These are phyloP conservation scores for Dolichopus griseipennis DNA, from an alignment of 2,888 invertebrate species.

Conservation along the genomic window DNA sequence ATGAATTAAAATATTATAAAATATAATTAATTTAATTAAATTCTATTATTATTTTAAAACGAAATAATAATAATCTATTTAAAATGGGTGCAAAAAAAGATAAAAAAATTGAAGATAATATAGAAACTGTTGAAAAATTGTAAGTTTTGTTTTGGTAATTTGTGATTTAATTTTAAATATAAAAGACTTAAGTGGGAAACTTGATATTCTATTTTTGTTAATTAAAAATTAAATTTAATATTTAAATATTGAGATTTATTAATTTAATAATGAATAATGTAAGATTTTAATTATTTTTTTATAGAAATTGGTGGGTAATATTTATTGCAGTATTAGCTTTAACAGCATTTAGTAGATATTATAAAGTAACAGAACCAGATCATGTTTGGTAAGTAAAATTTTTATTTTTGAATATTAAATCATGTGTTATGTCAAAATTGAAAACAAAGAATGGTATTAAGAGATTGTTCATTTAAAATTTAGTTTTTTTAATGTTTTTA, in stretches of 20 bases:
- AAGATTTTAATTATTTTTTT: conserved; percentile 7
- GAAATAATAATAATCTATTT: conserved; percentile 10
- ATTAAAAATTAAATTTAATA: conserved; percentile 8
- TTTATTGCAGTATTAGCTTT: conserved; percentile 57
- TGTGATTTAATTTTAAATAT: conserved; percentile 14
- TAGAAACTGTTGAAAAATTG: conserved; percentile 22
- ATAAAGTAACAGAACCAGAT: conserved; percentile 83
- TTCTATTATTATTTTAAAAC: no score
- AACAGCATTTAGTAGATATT: conserved; percentile 69
- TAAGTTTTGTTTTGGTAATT: conserved; percentile 16
- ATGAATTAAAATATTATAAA: no score
- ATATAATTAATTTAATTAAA: no score
- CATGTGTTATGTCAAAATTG: background rate
- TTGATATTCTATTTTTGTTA: conserved; percentile 12
- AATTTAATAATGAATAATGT: background rate
- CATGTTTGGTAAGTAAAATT: conserved; percentile 75
- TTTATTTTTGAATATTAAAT: conserved; percentile 8
- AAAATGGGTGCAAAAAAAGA: conserved; percentile 15
- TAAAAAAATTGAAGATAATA: conserved; percentile 7
- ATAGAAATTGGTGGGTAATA: conserved; percentile 55
- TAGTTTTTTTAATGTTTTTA: no score
- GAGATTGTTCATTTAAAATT: no score
- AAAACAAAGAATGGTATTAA: no score
- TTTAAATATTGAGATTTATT: background rate
- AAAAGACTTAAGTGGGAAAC: conserved; percentile 27